Base-by-base conservation (phyloP, 1,140 invertebrate species). In the Habropoda laboriosa region DNA sequence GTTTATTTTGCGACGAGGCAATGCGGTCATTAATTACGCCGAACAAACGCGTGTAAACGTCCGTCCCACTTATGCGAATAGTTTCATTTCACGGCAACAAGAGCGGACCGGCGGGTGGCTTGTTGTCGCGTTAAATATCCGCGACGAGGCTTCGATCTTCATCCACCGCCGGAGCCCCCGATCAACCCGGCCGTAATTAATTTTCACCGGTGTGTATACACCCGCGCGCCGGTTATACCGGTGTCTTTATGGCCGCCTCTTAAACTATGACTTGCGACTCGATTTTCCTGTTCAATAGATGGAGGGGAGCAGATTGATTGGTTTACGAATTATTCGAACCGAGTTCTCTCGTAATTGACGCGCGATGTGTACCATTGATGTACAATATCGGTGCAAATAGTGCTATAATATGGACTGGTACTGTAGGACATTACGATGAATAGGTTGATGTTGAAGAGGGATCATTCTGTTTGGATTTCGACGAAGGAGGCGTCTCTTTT, bases 11-110 rank as follows among this genome's bases (percentile, higher is more conserved):
- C 40, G n/a, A 8, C 47, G 38, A n/a, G 12, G 67, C 75, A 61
- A 67, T 67, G 61, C 75, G 57, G 51, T 75, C 71, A 64, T 85
- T 86, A 85, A 86, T 86, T 86, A 82, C 72, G 55, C 76, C 53
- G 68, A 77, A 85, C 82, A 74, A 85, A 84, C 76, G 63, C 67
- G 82, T 73, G 55, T 64, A 55, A 68, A 77, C 35, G 68, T 47
- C 32, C 55, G 32, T 70, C 30, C 30, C 49, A 60, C 49, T 42
- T 67, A 78, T 49, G 57, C 55, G 78, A 72, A 77, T 77, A 81
- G 72, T 85, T 84, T 81, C 83, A 49, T 73, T 81, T 81, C 63
- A 51, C 57, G 61, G 38, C 10, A 27, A 1, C 4, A 3, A 21
- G 42, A n/a, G 0, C 27, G 47, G 27, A 13, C 7, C 45, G 35